Evolutionary conservation across 2,797 vertebrate genomes (phyloP), one percentile per base, ranked within the genome.

Genomic region (Rhincodon typus): DNA sequence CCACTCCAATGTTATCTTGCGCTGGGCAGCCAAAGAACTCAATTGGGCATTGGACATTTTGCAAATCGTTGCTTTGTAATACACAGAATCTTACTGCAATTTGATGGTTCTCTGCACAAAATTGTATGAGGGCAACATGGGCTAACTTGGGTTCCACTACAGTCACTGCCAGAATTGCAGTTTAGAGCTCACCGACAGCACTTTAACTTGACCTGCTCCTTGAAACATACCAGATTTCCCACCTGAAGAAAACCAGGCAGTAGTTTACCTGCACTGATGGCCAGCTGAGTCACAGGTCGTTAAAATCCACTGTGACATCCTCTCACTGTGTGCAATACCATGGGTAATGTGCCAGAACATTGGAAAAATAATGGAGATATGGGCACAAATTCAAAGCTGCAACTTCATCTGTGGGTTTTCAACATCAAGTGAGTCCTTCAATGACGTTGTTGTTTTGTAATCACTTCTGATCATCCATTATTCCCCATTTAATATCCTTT

Each of bases 391-490:
- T 94, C 70, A 74, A 74, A 74, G 94, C 13, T 74, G 94, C 34
- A 74, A 74, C 77, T 72, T 72, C 27, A 30, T 72, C 53, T 74
- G 42, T 74, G 27, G 4, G 46, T 94, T 94, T 74, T 53, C 69
- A 74, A 27, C 94, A 94, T 94, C 91, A 25, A 34, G 67, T 15
- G 25, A 27, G 25, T 42, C n/a, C 38, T 66, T 94, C 91, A 67
- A 69, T 94, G 91, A 42, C 91, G 70, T 27, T 91, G 88, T 94
- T 94, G 91, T 66, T 94, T 69, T 94, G 19, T 94, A 53, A 88
- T 88, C 46, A 88, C 86, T 57, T 57, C 53, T 62, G 57, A 57
- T 57, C n/a, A 70, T 94, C 38, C 46, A 77, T 53, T 95, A 95
- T 74, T 77, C 70, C 46, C 67, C 46, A 53, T 50, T 53, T 95